phyloP scores from a whole-genome alignment of 2,113 vertebrate species.

The Calypte anna region DNA sequence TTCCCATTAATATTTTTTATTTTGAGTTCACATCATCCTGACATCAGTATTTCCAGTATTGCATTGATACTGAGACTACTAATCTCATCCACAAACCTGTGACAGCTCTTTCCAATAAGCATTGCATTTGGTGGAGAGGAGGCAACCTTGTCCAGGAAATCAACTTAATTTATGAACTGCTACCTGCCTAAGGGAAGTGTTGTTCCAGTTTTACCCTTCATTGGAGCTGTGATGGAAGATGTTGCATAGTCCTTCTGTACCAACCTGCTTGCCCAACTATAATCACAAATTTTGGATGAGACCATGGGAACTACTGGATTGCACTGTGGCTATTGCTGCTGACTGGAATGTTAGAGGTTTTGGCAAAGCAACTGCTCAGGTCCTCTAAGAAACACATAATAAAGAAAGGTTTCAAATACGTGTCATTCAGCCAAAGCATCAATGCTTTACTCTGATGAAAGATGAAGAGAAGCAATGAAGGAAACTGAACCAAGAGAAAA shows the following conservation, averaged over 20 bases:
- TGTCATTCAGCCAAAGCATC: background rate
- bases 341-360: background rate
- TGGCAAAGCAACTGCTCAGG: background rate
- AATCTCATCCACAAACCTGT: background rate
- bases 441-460: background rate
- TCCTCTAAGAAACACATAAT: background rate
- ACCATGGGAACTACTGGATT: background rate
- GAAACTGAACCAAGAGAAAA: background rate
- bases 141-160: accelerated
- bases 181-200: background rate
- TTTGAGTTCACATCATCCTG: background rate
- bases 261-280: background rate
- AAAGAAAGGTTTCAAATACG: background rate
- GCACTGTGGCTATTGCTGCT: background rate
- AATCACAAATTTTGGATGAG: background rate
- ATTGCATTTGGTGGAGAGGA: background rate
- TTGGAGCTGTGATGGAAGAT: background rate
- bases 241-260: background rate
- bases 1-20: background rate
- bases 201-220: background rate
- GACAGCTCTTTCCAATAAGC: background rate
- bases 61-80: background rate
- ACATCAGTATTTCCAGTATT: background rate
- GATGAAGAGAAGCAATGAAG: background rate
- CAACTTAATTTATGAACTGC: background rate